These are phyloP conservation scores for Pocillopora damicornis DNA, from an alignment of 64 coral and sea anemone species.

Conservation along the genomic window DNA sequence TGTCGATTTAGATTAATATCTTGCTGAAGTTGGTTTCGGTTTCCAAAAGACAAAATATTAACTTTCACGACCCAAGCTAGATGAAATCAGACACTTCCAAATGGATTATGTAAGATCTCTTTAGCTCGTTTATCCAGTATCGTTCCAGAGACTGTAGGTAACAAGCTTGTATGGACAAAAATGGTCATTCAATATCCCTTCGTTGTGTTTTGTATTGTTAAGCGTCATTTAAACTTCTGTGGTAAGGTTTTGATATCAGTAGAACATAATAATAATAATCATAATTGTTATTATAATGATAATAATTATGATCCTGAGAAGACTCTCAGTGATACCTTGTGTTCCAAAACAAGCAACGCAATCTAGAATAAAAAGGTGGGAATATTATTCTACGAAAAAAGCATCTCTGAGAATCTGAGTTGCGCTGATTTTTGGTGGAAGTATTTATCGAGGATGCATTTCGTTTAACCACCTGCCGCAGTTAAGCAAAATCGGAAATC, in stretches of 20 bases:
- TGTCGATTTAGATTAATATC: background rate
- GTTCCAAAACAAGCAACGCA: background rate
- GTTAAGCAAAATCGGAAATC: slow-evolving; percentile 15
- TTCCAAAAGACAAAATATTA: slow-evolving; percentile 28
- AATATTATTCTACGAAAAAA: background rate
- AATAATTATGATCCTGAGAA: too few relatives aligned
- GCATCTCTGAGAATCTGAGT: background rate
- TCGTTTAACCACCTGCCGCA: slow-evolving; percentile 9
- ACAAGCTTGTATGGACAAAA: background rate
- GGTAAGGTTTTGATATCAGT: too few relatives aligned
- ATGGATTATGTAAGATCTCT: background rate
- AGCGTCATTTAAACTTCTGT: slow-evolving; percentile 22
- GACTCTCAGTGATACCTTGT: background rate
- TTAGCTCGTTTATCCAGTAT: background rate
- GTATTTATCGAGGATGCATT: slow-evolving; percentile 14
- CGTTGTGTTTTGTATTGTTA: slow-evolving; percentile 9
- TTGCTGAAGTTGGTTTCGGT: background rate
- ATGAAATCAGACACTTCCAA: background rate
- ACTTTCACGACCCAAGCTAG: background rate
- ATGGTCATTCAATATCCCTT: slow-evolving; percentile 27
- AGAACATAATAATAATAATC: too few relatives aligned
- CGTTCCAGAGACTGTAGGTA: background rate
- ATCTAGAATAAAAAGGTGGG: background rate
- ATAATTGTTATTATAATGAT: too few relatives aligned
- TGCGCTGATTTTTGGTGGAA: background rate